Evolutionary conservation across 2,797 vertebrate species (phyloP).

Genomic region (Varecia variegata): DNA sequence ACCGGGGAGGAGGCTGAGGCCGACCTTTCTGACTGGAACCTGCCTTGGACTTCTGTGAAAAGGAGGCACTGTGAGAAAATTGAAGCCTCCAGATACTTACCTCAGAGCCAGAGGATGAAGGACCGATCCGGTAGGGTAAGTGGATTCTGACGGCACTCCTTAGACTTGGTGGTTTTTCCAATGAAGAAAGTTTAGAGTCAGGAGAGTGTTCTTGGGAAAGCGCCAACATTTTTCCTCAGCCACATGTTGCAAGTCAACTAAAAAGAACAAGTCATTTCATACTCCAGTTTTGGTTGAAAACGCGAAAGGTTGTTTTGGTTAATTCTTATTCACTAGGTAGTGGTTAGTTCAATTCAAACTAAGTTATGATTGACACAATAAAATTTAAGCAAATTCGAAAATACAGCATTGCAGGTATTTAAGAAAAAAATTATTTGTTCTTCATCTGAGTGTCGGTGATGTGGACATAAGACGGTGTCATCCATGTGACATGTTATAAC

Average conservation of each 20-base stretch:
- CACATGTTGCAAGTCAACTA: not conserved
- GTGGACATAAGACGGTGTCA: not conserved
- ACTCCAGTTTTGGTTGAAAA: not conserved
- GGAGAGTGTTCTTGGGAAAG: not conserved
- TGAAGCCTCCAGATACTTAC: constrained; percentile 96
- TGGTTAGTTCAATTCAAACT: not conserved
- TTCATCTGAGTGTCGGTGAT: not conserved
- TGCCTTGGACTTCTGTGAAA: constrained; percentile 97
- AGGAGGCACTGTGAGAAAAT: constrained; percentile 98
- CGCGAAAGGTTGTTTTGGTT: not conserved
- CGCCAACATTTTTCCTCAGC: not conserved
- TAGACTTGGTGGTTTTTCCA: not conserved
- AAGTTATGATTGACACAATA: not conserved
- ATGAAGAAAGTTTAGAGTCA: not conserved
- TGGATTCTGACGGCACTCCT: not conserved
- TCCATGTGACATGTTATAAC: not conserved
- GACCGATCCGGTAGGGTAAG: constrained; percentile 89
- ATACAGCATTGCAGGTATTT: not conserved
- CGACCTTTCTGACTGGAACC: constrained; percentile 96
- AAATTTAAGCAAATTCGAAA: not conserved
- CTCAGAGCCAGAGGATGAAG: constrained; percentile 99
- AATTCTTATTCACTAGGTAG: not conserved
- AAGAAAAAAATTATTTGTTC: not conserved
- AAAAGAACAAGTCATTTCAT: not conserved
- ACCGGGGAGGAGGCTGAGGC: constrained; percentile 92